Percentiles rank a stretch among this genome's conserved stretches.
phyloP scores from a whole-genome alignment of 2,797 vertebrate genomes.

The Phoxinus dragarum region DNA sequence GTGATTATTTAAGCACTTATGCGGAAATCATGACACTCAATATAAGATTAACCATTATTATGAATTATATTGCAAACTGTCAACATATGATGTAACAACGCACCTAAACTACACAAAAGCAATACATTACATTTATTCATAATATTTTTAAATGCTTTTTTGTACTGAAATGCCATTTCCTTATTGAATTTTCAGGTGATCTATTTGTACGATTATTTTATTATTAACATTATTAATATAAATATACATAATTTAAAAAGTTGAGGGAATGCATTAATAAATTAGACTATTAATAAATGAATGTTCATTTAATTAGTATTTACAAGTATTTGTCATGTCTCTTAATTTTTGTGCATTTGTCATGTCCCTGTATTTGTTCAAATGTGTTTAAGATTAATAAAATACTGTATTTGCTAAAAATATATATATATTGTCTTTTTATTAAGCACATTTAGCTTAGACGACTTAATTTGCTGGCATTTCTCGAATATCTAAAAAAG shows the following conservation, averaged over 20 bases:
- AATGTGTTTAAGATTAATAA: slow-evolving; percentile 7
- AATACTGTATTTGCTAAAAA: neutral
- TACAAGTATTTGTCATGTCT: too few relatives aligned
- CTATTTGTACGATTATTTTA: neutral
- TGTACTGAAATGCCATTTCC: neutral
- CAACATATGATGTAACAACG: neutral
- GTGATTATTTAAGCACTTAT: neutral
- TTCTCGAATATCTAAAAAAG: too few relatives aligned
- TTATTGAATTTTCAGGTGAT: neutral
- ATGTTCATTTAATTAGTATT: too few relatives aligned
- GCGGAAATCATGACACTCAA: neutral
- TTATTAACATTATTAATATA: neutral
- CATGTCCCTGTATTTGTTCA: neutral
- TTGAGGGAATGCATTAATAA: neutral
- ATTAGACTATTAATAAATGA: neutral
- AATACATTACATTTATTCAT: neutral
- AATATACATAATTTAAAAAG: neutral
- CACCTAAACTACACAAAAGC: too few relatives aligned
- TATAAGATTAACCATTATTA: neutral
- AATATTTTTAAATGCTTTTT: neutral
- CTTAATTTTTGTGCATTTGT: too few relatives aligned
- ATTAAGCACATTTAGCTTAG: neutral
- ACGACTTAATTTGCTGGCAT: too few relatives aligned
- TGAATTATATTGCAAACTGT: neutral
- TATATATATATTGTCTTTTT: neutral